Evolutionary conservation across 2,888 invertebrate genomes (phyloP).

Genomic region (Ectropis crepuscularia): DNA sequence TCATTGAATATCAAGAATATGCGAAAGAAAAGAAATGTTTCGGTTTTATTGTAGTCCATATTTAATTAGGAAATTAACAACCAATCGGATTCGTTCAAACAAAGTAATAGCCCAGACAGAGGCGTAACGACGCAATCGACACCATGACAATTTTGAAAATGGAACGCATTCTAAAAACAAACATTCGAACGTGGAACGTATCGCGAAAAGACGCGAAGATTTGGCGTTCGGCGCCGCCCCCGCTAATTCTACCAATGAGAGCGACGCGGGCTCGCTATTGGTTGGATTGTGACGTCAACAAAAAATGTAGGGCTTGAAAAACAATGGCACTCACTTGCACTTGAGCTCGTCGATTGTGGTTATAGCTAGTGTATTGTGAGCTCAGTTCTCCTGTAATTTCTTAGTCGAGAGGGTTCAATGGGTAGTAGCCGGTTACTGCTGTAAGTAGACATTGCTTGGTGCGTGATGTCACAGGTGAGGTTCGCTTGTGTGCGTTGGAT

Average conservation of each 20-base stretch:
- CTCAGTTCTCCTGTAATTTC: constrained; percentile 8
- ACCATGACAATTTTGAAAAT: constrained; percentile 56
- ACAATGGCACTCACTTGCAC: constrained; percentile 77
- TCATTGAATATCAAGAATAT: too few relatives aligned
- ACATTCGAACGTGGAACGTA: constrained; percentile 49
- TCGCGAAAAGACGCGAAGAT: constrained; percentile 65
- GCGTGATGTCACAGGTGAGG: constrained; percentile 52
- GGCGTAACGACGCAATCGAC: constrained; percentile 24
- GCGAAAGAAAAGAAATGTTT: too few relatives aligned
- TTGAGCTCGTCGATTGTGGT: constrained; percentile 58
- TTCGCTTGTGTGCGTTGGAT: constrained; percentile 45
- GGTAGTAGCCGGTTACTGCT: constrained; percentile 29
- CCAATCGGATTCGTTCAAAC: constrained; percentile 8
- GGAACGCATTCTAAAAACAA: constrained; percentile 59
- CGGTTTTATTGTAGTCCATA: neutral
- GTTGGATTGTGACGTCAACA: constrained; percentile 56
- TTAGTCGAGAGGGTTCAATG: constrained; percentile 17
- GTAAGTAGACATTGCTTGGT: constrained; percentile 49
- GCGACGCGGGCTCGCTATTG: constrained; percentile 60
- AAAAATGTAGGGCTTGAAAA: constrained; percentile 68
- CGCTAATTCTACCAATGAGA: constrained; percentile 64
- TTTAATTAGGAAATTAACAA: constrained; percentile 8
- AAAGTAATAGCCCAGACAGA: constrained; percentile 10
- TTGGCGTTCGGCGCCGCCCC: constrained; percentile 59
- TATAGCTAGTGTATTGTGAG: constrained; percentile 41